Evolutionary conservation across 2,888 invertebrate species (phyloP), one percentile per base, ranked within the genome.

Genomic region (Nasonovia ribisnigri): DNA sequence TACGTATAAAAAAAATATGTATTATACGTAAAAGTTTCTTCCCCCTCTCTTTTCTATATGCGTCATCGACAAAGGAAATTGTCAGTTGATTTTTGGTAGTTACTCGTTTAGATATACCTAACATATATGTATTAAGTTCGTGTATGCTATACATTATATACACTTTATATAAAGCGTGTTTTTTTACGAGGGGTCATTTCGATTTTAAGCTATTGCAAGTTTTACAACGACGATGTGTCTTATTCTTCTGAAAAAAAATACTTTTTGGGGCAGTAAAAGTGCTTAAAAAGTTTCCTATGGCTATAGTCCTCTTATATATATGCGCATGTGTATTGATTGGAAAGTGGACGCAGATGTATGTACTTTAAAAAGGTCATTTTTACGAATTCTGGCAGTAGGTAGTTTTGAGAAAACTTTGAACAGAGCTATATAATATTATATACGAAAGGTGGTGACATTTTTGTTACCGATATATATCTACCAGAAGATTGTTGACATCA

Each of bases 321-420:
- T 43, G 42, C 51, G 42, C 13, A 4, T 26, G 29, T 57, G 46
- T 57, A 91, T 91, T 48, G 91, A 91, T 91, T 46, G 43, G 54
- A 86, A 36, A 91, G 84, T 57, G 91, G 91, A 86, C 91, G 46
- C 84, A 57, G 84, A 54, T 91, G 91, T 86, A 91, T 54, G 51
- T 86, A 60, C 46, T 42, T 51, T 42, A 29, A 84, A 91, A 91
- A 29, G 84, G 51, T 84, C 67, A 42, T 91, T 84, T 29, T 84
- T 57, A 42, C 89, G 43, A 57, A 46, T 86, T 86, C 86, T 46
- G 77, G 77, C 43, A 29, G 46, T 86, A 86, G 86, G 77, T 77
- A 77, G 77, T 77, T 20, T 77, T 77, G 77, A 36, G 36, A 77
- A 77, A 77, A 77, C 77, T 77, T 77, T 42, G 20, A 36, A 77